phyloP scores from a whole-genome alignment of 2,113 vertebrate species.

The Scalopus aquaticus region DNA sequence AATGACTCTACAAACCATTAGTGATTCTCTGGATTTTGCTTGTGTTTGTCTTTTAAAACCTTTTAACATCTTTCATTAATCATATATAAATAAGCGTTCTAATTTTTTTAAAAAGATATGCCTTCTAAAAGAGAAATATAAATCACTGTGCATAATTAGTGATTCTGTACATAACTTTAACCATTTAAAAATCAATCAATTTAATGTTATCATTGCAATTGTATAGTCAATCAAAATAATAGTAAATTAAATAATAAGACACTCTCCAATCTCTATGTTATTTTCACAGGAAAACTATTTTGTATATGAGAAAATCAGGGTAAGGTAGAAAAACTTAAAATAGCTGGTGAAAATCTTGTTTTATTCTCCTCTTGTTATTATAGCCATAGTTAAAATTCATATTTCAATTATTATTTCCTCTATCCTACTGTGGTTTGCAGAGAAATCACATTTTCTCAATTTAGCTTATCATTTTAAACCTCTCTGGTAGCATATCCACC shows the following conservation, averaged over 20 bases:
- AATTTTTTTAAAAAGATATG: not conserved
- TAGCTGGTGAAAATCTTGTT: not conserved
- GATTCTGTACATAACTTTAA: not conserved
- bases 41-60: not conserved
- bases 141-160: not conserved
- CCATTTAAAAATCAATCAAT: not conserved
- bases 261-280: not conserved
- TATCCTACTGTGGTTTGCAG: constrained; percentile 37
- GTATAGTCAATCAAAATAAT: not conserved
- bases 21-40: not conserved
- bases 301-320: constrained; percentile 14
- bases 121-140: not conserved
- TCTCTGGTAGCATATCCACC: not conserved
- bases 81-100: not conserved
- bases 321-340: constrained; percentile 17
- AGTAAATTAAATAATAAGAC: not conserved
- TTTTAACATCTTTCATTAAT: not conserved
- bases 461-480: not conserved
- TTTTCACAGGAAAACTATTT: not conserved
- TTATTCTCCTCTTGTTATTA: constrained; percentile 3
- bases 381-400: constrained; percentile 25
- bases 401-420: constrained; percentile 58
- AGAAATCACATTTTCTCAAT: constrained; percentile 48
- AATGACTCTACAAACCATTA: not conserved
- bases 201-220: not conserved